Conservation (phyloP, 2,113 vertebrate species). For the Hyaena hyaena region DNA sequence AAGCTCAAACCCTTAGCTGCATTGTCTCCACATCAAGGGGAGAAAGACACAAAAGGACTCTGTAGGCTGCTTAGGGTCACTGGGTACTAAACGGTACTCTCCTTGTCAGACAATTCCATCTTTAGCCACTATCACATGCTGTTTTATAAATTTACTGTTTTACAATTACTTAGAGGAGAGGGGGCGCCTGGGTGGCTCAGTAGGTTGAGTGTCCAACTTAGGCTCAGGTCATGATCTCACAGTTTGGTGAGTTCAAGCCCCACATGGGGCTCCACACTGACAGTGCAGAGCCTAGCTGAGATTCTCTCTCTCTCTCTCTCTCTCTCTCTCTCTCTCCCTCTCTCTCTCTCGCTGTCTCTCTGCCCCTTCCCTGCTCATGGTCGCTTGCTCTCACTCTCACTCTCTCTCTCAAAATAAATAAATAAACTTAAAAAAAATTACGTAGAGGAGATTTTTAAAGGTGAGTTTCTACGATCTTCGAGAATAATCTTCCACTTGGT, state of each 20-base stretch:
- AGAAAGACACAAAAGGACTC: background rate
- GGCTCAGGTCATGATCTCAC: too few relatives aligned
- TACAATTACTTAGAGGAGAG: background rate
- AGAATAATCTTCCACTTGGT: background rate
- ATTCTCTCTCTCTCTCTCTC: too few relatives aligned
- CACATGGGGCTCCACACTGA: too few relatives aligned
- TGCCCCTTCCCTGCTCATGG: too few relatives aligned
- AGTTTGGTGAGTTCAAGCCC: too few relatives aligned
- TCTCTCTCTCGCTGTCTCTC: too few relatives aligned
- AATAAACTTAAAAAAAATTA: background rate
- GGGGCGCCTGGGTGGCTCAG: too few relatives aligned
- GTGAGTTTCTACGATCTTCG: background rate
- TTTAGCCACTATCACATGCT: background rate
- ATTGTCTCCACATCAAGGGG: background rate
- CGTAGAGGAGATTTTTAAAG: conserved; percentile 34
- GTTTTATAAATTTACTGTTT: conserved; percentile 16
- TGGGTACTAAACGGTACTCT: background rate
- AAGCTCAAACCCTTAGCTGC: accelerated
- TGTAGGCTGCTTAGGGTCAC: background rate
- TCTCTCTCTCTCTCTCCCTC: too few relatives aligned
- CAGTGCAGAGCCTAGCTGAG: too few relatives aligned
- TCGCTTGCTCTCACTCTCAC: too few relatives aligned
- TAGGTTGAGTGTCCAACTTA: too few relatives aligned
- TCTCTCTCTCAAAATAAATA: too few relatives aligned
- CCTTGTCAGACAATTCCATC: background rate